Evolutionary conservation across 2,888 invertebrate species (phyloP), one percentile per base, ranked within the genome.

Genomic region (Caenorhabditis drosophilae): DNA sequence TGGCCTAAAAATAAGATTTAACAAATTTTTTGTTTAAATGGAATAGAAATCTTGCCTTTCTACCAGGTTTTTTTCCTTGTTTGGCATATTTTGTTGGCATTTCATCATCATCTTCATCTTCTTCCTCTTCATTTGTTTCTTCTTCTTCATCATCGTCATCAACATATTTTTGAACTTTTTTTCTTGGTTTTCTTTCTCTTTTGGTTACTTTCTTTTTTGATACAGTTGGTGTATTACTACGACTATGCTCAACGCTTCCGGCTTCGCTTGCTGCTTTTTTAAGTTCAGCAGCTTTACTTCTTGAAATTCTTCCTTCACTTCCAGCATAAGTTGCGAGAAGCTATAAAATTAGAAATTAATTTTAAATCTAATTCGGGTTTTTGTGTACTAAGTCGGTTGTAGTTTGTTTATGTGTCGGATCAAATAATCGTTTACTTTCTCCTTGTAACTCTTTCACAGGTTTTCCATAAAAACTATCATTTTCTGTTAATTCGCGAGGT

Each of bases 391-490:
- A 41, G 26, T 51, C 51, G 12, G 51, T 51, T 15, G 38, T 18
- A 1, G 51, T 38, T 27, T 40, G 51, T 18, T n/a, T 15, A 41
- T 51, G 51, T n/a, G 51, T 26, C 16, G 51, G 51, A 27, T 51
- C 51, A 26, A 40, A 40, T 3, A 51, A 23, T 23, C 41, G 7
- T 40, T 20, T 38, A 11, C 38, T 40, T 27, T 51, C 51, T 23
- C 51, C 51, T 40, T 25, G 38, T 7, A 51, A 18, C 26, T 51
- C 31, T 51, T 25, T 26, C n/a, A 51, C 51, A 3, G 25, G 23
- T 18, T 16, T 20, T 12, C 51, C 51, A 26, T 51, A 51, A 16
- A 40, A 51, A 27, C 15, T 38, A 34, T 51, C 51, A 9, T 51
- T 27, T 41, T 40, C 51, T 3, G 51, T 51, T 15, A 51, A 23